Percentiles rank a stretch among this genome's conserved stretches.
These are phyloP conservation scores for Selenia dentaria DNA, from an alignment of 2,888 invertebrate species.

Conservation along the genomic window DNA sequence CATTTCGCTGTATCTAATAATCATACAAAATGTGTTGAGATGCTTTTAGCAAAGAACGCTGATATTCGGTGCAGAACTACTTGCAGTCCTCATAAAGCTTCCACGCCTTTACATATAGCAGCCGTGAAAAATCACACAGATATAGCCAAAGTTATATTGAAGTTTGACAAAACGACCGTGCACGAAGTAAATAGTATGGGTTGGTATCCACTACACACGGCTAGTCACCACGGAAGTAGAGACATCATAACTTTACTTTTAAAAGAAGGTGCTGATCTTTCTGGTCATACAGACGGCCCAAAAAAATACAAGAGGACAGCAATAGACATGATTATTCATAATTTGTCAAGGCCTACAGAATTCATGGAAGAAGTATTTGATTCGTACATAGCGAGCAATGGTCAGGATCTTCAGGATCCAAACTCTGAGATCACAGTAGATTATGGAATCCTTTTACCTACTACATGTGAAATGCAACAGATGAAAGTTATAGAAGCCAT, in stretches of 20 bases:
- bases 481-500: slow-evolving; percentile 83
- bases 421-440: slow-evolving; percentile 77
- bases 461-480: slow-evolving; percentile 72
- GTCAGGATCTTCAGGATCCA: slow-evolving; percentile 54
- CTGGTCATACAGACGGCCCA: slow-evolving; percentile 66
- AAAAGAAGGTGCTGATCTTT: slow-evolving; percentile 74
- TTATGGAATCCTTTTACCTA: slow-evolving; percentile 76
- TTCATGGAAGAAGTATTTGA: slow-evolving; percentile 82
- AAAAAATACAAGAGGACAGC: slow-evolving; percentile 71
- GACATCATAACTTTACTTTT: slow-evolving; percentile 77
- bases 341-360: slow-evolving; percentile 76
- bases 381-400: slow-evolving; percentile 75
- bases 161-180: slow-evolving; percentile 66
- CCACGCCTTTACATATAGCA: slow-evolving; percentile 78
- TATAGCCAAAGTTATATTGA: slow-evolving; percentile 63
- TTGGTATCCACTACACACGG: slow-evolving; percentile 68
- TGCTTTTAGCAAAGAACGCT: slow-evolving; percentile 70
- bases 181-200: slow-evolving; percentile 69
- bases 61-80: slow-evolving; percentile 73
- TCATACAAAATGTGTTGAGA: slow-evolving; percentile 66
- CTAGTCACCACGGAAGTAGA: slow-evolving; percentile 84
- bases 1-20: slow-evolving; percentile 84
- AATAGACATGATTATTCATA: slow-evolving; percentile 79
- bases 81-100: slow-evolving; percentile 62
- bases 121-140: slow-evolving; percentile 66